A percentile compares a stretch with the other conserved stretches of the same genome.
Conservation (phyloP, 2,797 vertebrate genomes). For the Micromesistius poutassou region DNA sequence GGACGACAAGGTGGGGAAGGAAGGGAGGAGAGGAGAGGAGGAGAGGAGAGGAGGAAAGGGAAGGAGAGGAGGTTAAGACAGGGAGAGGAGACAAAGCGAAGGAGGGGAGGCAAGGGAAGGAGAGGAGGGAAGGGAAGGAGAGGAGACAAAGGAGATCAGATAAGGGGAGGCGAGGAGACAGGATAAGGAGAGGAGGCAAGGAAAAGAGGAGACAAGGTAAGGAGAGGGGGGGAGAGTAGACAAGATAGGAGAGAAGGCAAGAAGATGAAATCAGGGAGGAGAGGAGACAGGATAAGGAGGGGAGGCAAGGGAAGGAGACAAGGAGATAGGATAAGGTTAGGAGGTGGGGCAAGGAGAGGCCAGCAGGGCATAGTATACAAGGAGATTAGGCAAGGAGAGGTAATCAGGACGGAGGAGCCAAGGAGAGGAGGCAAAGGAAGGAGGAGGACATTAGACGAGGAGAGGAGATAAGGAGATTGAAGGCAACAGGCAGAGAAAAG, state of each 20-base stretch:
- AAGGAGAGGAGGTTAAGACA: neutral
- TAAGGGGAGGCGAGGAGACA: conserved; percentile 1
- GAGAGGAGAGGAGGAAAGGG: neutral
- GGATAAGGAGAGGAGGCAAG: too few species aligned
- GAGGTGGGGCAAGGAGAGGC: neutral
- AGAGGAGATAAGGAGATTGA: conserved; percentile 6
- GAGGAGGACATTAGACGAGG: conserved; percentile 1
- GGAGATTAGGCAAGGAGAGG: neutral
- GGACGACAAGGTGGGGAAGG: conserved; percentile 27
- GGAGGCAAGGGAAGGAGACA: neutral
- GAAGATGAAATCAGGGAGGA: neutral
- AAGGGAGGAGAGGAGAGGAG: conserved; percentile 4
- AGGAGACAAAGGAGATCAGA: neutral
- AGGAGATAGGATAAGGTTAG: neutral
- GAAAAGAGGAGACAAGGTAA: neutral
- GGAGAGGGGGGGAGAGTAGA: neutral
- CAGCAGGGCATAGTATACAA: neutral
- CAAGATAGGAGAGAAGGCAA: conserved; percentile 5
- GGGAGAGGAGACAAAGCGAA: conserved; percentile 3
- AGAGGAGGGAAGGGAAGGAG: conserved; percentile 8
- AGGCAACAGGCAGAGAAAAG: neutral
- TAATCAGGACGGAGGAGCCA: neutral
- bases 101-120: conserved; percentile 15
- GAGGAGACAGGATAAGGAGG: neutral
- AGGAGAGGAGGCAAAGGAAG: neutral